phyloP scores from a whole-genome alignment of 2,888 invertebrate genomes.

The Lepeophtheirus nordmannii region DNA sequence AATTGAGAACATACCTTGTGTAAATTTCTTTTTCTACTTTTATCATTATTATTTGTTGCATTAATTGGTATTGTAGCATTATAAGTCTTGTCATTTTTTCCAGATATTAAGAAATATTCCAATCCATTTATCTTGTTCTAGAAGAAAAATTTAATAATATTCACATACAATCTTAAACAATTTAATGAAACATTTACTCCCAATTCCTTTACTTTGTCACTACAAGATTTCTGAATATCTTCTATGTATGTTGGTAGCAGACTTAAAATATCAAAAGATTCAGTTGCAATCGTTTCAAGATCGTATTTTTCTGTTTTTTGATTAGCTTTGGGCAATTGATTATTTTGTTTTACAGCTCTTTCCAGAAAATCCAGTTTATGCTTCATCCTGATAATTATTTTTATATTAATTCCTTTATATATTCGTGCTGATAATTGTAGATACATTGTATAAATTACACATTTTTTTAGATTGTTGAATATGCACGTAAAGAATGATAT shows the following conservation, averaged over 20 bases:
- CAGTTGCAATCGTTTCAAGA: conserved; percentile 14
- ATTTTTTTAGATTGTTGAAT: too few relatives aligned
- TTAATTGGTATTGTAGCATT: too few relatives aligned
- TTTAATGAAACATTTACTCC: neutral
- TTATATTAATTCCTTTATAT: too few relatives aligned
- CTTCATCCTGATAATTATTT: neutral
- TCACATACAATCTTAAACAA: neutral
- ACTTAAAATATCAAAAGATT: conserved; percentile 18
- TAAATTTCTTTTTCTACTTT: neutral
- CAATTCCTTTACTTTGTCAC: neutral
- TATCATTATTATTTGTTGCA: neutral
- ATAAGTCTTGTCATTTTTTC: too few relatives aligned
- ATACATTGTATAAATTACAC: too few relatives aligned
- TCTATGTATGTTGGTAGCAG: conserved; percentile 16
- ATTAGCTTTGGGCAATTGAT: too few relatives aligned
- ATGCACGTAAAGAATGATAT: too few relatives aligned
- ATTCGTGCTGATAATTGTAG: too few relatives aligned
- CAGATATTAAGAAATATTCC: conserved; percentile 5
- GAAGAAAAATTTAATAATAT: neutral
- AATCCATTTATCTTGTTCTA: conserved; percentile 7
- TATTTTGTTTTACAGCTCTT: neutral
- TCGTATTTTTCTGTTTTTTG: neutral
- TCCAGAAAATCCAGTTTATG: neutral
- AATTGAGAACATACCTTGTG: neutral
- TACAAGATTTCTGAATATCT: neutral